Evolutionary conservation across 2,113 vertebrate genomes (phyloP).

Genomic region (Carettochelys insculpta): DNA sequence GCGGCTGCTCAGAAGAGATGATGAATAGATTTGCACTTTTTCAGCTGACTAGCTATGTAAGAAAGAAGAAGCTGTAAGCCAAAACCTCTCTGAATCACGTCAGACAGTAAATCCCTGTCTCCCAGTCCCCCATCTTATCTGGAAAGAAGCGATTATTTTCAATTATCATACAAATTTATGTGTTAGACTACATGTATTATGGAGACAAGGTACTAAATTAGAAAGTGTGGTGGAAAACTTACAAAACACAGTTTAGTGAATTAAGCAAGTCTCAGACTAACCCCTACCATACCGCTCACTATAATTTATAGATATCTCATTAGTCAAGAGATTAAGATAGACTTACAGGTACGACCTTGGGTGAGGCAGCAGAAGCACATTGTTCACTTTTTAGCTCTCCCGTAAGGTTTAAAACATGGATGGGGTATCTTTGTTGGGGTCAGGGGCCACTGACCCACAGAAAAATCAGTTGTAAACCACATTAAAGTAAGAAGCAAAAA

Average conservation of each 20-base stretch:
- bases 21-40: conserved; percentile 58
- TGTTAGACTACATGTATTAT: neutral
- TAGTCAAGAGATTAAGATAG: neutral
- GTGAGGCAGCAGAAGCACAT: neutral
- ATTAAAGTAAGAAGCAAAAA: too few relatives aligned
- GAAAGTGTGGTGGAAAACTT: neutral
- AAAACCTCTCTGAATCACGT: conserved; percentile 62
- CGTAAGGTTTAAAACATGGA: too few relatives aligned
- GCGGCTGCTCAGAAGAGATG: conserved; percentile 26
- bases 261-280: conserved; percentile 15
- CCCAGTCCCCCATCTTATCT: conserved; percentile 18
- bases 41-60: conserved; percentile 54
- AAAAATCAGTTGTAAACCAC: too few relatives aligned
- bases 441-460: too few relatives aligned
- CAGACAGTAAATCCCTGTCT: conserved; percentile 26
- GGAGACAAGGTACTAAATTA: neutral
- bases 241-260: neutral
- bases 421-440: too few relatives aligned
- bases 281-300: neutral
- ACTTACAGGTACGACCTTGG: neutral
- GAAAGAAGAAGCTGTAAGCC: conserved; percentile 31
- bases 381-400: neutral
- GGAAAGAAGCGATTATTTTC: conserved; percentile 15
- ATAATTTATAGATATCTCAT: neutral
- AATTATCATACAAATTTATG: conserved; percentile 13